Evolutionary conservation across 2,113 vertebrate genomes (phyloP).

Genomic region (Ophiodon elongatus): DNA sequence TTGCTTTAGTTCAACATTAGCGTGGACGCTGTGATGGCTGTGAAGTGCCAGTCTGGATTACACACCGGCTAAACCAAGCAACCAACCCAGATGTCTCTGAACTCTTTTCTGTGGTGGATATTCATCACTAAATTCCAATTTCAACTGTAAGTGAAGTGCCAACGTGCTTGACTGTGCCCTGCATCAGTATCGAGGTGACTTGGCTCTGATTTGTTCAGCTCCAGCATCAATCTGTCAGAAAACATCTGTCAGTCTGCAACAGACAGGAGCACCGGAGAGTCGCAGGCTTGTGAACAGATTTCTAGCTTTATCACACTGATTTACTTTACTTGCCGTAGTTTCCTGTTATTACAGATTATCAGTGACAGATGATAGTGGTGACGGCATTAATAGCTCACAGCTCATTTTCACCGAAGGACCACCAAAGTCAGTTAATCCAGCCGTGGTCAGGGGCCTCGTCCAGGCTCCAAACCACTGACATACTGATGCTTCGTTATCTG

Average conservation of each 20-base stretch:
- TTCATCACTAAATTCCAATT: not conserved
- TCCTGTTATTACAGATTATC: not conserved
- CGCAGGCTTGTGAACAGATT: not conserved
- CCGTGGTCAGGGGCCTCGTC: not conserved
- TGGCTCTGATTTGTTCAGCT: not conserved
- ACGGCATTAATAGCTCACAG: not conserved
- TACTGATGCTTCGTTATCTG: not conserved
- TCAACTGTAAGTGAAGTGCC: not conserved
- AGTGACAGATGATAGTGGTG: not conserved
- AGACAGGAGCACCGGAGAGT: not conserved
- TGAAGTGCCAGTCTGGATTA: not conserved
- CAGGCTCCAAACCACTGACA: not conserved
- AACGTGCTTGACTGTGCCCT: not conserved
- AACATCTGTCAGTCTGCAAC: not conserved
- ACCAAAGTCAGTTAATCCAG: not conserved
- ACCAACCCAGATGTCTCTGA: not conserved
- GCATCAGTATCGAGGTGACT: too few species aligned
- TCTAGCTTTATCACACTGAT: not conserved
- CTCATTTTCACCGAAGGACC: not conserved
- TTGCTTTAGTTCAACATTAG: not conserved
- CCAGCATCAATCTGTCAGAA: not conserved
- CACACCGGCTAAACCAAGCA: not conserved
- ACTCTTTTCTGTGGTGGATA: not conserved
- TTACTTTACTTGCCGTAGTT: not conserved
- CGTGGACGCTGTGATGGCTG: not conserved